Evolutionary conservation across 2,888 invertebrate species (phyloP), one percentile per base, ranked within the genome.

Genomic region (Phyllotreta striolata): DNA sequence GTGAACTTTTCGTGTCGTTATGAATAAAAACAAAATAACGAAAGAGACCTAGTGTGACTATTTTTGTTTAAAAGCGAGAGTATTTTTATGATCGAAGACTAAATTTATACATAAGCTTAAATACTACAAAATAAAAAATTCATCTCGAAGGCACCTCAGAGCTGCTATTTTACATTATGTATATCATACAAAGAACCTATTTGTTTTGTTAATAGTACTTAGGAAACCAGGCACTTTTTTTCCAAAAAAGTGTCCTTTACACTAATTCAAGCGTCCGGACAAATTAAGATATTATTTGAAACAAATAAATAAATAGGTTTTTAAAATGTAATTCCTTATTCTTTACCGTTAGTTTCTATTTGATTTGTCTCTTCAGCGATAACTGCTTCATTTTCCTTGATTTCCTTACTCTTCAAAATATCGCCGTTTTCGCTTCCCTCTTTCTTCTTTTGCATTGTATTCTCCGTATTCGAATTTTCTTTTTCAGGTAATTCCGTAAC

Each of bases 101-200:
- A 52, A 52, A 52, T 51, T 62, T 65, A 59, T 64, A 68, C 57
- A 64, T 62, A 51, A 52, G 46, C 52, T 61, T 60, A 52, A 64
- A 57, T 47, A 60, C 68, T 68, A 68, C 66, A 63, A 67, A 65
- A 64, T 56, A 62, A 64, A 66, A 52, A 62, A 52, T 62, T 63
- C 62, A n/a, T 60, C 52, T 65, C 67, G 67, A 71, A 68, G 69
- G 69, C 70, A 69, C 69, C 70, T 69, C 66, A 61, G 64, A 69
- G 70, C 69, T 70, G 69, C 70, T 70, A 69, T 58, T 57, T 62
- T 67, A 59, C 64, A 66, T 44, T 63, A 63, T n/a, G n/a, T n/a
- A 64, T 66, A 64, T 63, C 64, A 49, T 66, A 64, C 64, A 64
- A 62, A 64, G 61, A 62, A 59, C 40, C 57, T 8, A 35, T 41